phyloP scores from a whole-genome alignment of 2,888 invertebrate genomes.

The Thymelicus lineola region DNA sequence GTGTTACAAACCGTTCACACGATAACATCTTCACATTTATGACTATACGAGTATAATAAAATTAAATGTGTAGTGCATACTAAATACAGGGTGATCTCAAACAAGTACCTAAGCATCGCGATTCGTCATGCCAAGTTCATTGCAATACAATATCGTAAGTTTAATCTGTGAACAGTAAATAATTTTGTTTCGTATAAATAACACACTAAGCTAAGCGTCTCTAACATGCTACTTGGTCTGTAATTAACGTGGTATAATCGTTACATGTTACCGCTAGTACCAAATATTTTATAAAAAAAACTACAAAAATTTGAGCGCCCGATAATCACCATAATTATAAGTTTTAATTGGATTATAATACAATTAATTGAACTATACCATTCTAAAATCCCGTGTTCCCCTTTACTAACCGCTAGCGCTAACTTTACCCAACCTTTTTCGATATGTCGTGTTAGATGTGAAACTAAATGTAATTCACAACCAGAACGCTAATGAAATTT shows the following conservation, averaged over 20 bases:
- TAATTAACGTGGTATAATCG: conserved; percentile 48
- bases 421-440: conserved; percentile 62
- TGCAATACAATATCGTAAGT: background rate
- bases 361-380: conserved; percentile 39
- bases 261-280: conserved; percentile 28
- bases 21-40: too few species aligned
- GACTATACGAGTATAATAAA: background rate
- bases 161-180: background rate
- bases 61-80: background rate
- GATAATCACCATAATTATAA: conserved; percentile 52
- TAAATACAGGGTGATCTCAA: background rate
- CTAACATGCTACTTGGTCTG: conserved; percentile 63
- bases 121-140: conserved; percentile 4
- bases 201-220: conserved; percentile 38
- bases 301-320: conserved; percentile 72
- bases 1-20: too few species aligned
- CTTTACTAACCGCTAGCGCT: conserved; percentile 41
- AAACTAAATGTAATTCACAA: conserved; percentile 66
- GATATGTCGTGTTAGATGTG: conserved; percentile 66
- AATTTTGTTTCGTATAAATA: background rate
- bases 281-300: conserved; percentile 53
- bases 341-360: conserved; percentile 37
- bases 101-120: background rate
- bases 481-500: conserved; percentile 57
- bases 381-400: conserved; percentile 36